phyloP scores from a whole-genome alignment of 2,113 vertebrate genomes.

The Pontoporia blainvillei region DNA sequence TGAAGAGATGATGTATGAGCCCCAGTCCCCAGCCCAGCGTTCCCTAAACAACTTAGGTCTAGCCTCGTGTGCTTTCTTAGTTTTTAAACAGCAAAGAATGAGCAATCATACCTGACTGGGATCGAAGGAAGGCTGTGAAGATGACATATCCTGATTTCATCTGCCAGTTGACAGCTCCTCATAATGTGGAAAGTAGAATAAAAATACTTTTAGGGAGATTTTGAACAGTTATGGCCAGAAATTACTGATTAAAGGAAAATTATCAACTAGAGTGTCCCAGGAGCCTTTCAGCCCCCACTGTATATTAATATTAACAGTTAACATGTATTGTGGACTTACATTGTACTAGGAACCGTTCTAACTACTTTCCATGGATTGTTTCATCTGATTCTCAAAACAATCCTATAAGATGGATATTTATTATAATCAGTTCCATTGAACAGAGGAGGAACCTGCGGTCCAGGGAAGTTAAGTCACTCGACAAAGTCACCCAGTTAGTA shows the following conservation, averaged over 20 bases:
- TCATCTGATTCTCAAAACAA: background rate
- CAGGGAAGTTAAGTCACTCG: background rate
- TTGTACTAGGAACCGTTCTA: background rate
- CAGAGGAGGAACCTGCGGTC: background rate
- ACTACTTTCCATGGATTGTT: background rate
- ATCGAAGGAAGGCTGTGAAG: background rate
- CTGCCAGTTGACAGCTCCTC: background rate
- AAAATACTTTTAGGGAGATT: background rate
- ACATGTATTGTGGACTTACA: background rate
- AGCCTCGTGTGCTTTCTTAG: background rate
- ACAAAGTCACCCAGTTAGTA: background rate
- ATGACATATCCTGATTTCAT: background rate
- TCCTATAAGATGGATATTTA: background rate
- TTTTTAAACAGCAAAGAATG: background rate
- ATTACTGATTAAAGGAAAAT: background rate
- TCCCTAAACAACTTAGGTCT: background rate
- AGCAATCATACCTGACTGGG: background rate
- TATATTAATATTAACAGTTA: background rate
- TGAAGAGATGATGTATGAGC: background rate
- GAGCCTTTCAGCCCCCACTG: background rate
- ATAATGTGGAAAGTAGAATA: background rate
- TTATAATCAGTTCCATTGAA: background rate
- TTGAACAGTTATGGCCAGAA: background rate
- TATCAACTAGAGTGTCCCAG: background rate
- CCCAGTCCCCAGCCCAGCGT: background rate